phyloP scores from a whole-genome alignment of 2,113 vertebrate genomes.

The Notiomystis cincta region DNA sequence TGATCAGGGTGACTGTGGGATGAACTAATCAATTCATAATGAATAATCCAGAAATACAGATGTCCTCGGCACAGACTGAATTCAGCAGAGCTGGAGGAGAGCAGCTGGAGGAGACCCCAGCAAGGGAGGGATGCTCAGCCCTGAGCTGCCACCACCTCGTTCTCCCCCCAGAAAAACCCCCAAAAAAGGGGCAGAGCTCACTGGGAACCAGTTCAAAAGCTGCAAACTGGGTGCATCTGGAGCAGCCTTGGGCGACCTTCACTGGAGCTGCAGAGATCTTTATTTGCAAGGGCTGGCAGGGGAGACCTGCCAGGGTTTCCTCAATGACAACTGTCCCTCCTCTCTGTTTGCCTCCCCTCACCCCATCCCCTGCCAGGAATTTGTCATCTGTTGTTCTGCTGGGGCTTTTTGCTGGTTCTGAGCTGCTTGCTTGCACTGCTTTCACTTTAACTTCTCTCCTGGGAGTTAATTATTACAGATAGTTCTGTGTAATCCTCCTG shows the following conservation, averaged over 20 bases:
- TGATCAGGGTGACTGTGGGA: constrained; percentile 40
- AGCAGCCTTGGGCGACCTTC: neutral
- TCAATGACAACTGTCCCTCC: neutral
- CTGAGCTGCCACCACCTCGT: neutral
- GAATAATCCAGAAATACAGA: constrained; percentile 41
- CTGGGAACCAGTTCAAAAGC: neutral
- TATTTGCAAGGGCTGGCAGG: neutral
- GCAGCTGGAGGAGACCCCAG: neutral
- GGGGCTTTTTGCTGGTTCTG: neutral
- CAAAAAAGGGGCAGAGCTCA: neutral
- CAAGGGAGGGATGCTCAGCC: neutral
- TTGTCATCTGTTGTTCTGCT: neutral
- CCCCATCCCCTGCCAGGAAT: neutral
- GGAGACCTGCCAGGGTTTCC: neutral
- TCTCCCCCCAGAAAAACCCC: neutral
- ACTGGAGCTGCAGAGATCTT: neutral
- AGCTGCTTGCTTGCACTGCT: neutral
- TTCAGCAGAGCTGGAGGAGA: neutral
- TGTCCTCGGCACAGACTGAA: neutral
- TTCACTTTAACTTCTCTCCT: neutral
- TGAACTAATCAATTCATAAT: constrained; percentile 34
- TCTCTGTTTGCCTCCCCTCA: neutral
- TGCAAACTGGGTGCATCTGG: neutral
- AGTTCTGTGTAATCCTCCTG: neutral
- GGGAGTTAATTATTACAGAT: constrained; percentile 6